phyloP scores from a whole-genome alignment of 92 coral and sea anemone species.

The Parazoanthus darwini region DNA sequence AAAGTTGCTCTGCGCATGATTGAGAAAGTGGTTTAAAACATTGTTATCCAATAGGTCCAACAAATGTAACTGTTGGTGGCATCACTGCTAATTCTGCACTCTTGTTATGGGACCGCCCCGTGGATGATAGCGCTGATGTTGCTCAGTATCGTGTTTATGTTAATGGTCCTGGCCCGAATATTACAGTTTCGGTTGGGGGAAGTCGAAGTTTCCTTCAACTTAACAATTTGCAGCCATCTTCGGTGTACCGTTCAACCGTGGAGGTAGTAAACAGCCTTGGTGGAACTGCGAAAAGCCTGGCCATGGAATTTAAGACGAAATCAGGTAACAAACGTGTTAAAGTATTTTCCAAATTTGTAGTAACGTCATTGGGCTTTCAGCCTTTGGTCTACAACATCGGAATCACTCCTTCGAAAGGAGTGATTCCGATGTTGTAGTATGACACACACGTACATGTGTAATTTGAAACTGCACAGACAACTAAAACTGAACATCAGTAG shows the following conservation, averaged over 20 bases:
- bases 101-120: conserved; percentile 26
- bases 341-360: not conserved
- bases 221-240: conserved; percentile 12
- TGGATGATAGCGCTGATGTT: not conserved
- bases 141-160: conserved; percentile 9
- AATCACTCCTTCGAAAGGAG: too few relatives aligned
- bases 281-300: conserved; percentile 1
- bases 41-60: not conserved
- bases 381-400: too few relatives aligned
- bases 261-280: not conserved
- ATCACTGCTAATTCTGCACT: conserved; percentile 11
- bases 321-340: not conserved
- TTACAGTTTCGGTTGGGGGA: not conserved
- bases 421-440: too few relatives aligned
- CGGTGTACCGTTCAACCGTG: not conserved
- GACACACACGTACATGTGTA: too few relatives aligned
- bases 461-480: too few relatives aligned
- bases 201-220: not conserved
- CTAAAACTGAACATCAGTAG: too few relatives aligned
- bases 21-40: too few relatives aligned
- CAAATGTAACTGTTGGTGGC: conserved; percentile 1
- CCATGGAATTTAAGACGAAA: not conserved
- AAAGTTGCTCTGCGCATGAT: too few relatives aligned
- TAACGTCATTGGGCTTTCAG: too few relatives aligned
- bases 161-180: not conserved